These are phyloP conservation scores for Notolabrus celidotus DNA, from an alignment of 2,797 vertebrate genomes.

Conservation along the genomic window DNA sequence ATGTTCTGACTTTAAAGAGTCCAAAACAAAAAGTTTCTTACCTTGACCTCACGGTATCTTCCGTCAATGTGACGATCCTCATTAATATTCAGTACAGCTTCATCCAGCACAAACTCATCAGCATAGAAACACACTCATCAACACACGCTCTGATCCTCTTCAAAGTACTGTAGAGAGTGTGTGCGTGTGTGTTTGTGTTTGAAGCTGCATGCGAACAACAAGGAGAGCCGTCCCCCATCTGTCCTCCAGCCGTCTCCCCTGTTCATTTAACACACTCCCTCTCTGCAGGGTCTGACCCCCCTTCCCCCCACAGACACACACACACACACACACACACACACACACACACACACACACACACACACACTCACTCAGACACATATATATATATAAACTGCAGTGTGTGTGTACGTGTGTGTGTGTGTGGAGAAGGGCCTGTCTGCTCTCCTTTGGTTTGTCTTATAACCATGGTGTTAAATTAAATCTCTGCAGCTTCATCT, in stretches of 20 bases:
- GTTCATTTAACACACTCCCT: constrained; percentile 34
- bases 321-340: constrained; percentile 13
- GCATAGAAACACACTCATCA: not conserved
- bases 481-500: not conserved
- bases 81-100: constrained; percentile 7
- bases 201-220: constrained; percentile 34
- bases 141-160: constrained; percentile 3
- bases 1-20: not conserved
- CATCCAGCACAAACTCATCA: not conserved
- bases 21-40: constrained; percentile 8
- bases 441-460: constrained; percentile 15
- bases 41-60: constrained; percentile 27
- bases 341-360: constrained; percentile 3
- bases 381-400: constrained; percentile 1
- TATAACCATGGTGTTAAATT: constrained; percentile 22
- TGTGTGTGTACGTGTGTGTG: not conserved
- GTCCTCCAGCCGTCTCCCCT: constrained; percentile 17
- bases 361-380: constrained; percentile 8
- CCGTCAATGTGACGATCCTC: not conserved
- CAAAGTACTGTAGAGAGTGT: constrained; percentile 13
- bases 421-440: constrained; percentile 19
- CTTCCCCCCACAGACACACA: constrained; percentile 1
- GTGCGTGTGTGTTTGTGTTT: constrained; percentile 24
- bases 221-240: constrained; percentile 20
- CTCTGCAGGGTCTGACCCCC: constrained; percentile 19